phyloP scores from a whole-genome alignment of 92 coral and sea anemone species.

The Pocillopora meandrina region DNA sequence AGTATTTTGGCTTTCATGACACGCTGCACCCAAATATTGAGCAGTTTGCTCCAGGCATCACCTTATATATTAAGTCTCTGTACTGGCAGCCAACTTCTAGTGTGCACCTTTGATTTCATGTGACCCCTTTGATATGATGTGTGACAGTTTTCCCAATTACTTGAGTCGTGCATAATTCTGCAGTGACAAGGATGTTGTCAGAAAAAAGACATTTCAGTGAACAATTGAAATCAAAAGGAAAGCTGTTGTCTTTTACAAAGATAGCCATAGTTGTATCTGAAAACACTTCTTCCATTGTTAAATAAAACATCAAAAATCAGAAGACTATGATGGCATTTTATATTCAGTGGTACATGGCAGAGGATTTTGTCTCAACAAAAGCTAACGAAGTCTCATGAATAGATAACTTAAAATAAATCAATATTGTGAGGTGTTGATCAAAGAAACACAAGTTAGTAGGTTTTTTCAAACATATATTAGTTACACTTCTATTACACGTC shows the following conservation, averaged over 20 bases:
- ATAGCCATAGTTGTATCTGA: constrained; percentile 37
- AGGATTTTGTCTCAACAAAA: neutral
- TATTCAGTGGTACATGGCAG: neutral
- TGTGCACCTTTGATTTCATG: no score
- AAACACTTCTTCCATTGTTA: constrained; percentile 38
- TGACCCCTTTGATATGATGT: no score
- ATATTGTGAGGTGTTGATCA: neutral
- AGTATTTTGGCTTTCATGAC: constrained; percentile 33
- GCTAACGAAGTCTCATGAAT: neutral
- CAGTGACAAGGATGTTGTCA: constrained; percentile 14
- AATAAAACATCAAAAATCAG: constrained; percentile 41
- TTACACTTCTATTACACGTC: no score
- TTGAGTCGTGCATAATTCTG: no score
- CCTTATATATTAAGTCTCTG: no score
- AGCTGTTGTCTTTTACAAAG: constrained; percentile 21
- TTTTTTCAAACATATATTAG: no score
- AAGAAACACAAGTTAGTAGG: no score
- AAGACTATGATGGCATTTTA: constrained; percentile 44
- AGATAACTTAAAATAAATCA: neutral
- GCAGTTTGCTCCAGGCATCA: constrained; percentile 13
- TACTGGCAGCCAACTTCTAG: no score
- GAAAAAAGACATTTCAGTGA: constrained; percentile 19
- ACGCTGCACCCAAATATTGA: constrained; percentile 37
- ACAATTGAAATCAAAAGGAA: constrained; percentile 17
- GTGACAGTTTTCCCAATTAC: no score